Base-by-base conservation (phyloP, 2,113 vertebrate species). In the Formicarius rufipectus region DNA sequence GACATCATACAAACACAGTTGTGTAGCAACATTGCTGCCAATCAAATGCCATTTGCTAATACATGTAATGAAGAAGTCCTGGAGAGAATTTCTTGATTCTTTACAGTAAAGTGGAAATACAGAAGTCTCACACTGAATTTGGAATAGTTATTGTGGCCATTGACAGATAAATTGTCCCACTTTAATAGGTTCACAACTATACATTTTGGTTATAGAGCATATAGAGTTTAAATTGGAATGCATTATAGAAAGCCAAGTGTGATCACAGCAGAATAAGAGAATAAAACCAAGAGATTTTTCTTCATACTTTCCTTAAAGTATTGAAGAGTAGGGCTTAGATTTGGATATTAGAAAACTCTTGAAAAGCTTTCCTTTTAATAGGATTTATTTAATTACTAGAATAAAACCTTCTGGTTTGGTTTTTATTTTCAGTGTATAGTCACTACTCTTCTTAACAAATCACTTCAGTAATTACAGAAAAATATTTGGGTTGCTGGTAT, bases 401-500 rank as follows among this genome's bases (percentile, higher is more conserved):
- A 81, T 89, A 76, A 95, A 87, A 73, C 45, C 30, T 67, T 78
- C 42, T 63, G 31, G 4, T 44, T 94, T 80, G 15, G 3, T 39
- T 93, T 88, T 85, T 77, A 28, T 80, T 83, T 87, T 89, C 35
- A 82, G 16, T 39, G 13, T 40, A 3, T 27, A 58, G 20, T 25
- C 23, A 5, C 7, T 81, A 18, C 45, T n/a, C 7, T 71, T 83
- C 17, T 37, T 74, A 75, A 31, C 5, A 23, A 22, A 63, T 62
- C 40, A 27, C 78, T 88, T 95, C 40, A 85, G 89, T 80, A 95
- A 95, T 59, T 44, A 49, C 31, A 81, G 68, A 80, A 94, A 80
- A 89, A 74, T 75, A 89, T 66, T 87, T 69, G 60, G 12, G 33
- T 89, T 95, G 35, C 16, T 37, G 55, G 12, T 79, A 58, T 74